Conservation (phyloP, 2,888 invertebrate genomes). For the Argyra leucocephala region DNA sequence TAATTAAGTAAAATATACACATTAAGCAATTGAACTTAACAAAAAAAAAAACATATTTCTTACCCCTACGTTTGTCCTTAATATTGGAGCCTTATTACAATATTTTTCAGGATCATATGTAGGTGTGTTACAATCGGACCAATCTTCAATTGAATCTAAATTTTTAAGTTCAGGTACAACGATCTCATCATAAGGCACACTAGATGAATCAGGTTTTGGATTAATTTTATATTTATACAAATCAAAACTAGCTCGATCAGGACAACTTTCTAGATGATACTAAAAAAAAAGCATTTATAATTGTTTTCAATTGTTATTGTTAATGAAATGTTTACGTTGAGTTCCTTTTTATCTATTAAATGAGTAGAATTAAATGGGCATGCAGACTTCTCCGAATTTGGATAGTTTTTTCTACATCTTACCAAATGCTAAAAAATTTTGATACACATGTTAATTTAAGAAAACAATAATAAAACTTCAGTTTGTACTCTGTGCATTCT, state of each 20-base stretch:
- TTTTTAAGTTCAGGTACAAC: neutral
- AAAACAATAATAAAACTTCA: neutral
- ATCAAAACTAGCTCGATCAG: slow-evolving; percentile 15
- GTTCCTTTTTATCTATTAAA: slow-evolving; percentile 24
- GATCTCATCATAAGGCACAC: too few species aligned
- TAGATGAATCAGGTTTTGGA: neutral
- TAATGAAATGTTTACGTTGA: slow-evolving; percentile 19
- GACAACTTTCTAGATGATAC: slow-evolving; percentile 18
- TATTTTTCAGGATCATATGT: slow-evolving; percentile 17
- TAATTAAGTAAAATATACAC: too few species aligned
- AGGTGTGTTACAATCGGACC: slow-evolving; percentile 14
- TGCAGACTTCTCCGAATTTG: slow-evolving; percentile 19
- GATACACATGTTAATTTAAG: neutral
- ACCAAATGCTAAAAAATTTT: slow-evolving; percentile 23
- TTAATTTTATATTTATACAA: slow-evolving; percentile 15
- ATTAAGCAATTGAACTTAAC: too few species aligned
- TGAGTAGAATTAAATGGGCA: slow-evolving; percentile 27
- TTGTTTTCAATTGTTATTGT: neutral
- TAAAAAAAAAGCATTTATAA: slow-evolving; percentile 8
- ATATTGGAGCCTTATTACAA: slow-evolving; percentile 7
- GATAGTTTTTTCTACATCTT: slow-evolving; percentile 24
- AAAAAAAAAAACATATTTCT: neutral
- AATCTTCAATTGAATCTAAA: slow-evolving; percentile 17
- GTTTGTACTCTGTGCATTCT: neutral
- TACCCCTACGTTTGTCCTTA: neutral